Evolutionary conservation across 2,888 invertebrate species (phyloP).

Genomic region (Zygaena filipendulae): DNA sequence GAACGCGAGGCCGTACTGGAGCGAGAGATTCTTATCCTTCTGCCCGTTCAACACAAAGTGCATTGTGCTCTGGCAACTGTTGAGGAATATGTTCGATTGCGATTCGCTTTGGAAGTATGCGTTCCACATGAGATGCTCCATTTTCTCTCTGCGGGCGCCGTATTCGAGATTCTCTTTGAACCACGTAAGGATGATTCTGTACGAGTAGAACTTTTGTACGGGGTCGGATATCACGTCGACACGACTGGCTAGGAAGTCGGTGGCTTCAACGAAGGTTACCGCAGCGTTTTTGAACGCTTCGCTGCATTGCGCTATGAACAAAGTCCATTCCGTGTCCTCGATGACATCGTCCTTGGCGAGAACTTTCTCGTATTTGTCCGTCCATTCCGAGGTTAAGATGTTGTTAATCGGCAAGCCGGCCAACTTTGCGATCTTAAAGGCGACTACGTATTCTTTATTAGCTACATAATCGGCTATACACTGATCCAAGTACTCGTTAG

Average conservation of each 20-base stretch:
- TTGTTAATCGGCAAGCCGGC: slow-evolving; percentile 56
- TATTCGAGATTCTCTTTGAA: slow-evolving; percentile 50
- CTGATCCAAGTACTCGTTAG: slow-evolving; percentile 53
- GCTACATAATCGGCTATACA: slow-evolving; percentile 65
- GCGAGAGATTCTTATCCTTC: slow-evolving; percentile 35
- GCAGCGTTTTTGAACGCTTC: slow-evolving; percentile 69
- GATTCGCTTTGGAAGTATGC: slow-evolving; percentile 42
- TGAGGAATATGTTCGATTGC: slow-evolving; percentile 32
- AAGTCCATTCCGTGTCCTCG: slow-evolving; percentile 44
- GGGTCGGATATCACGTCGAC: slow-evolving; percentile 53
- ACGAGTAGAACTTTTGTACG: slow-evolving; percentile 61
- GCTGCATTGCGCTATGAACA: slow-evolving; percentile 72
- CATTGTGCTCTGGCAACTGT: slow-evolving; percentile 39
- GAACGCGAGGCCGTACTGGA: slow-evolving; percentile 31
- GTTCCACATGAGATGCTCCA: slow-evolving; percentile 59
- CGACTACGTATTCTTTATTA: slow-evolving; percentile 62
- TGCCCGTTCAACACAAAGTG: slow-evolving; percentile 46
- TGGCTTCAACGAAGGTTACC: slow-evolving; percentile 70
- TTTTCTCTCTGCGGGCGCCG: slow-evolving; percentile 41
- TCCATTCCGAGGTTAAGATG: slow-evolving; percentile 67
- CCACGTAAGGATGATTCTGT: slow-evolving; percentile 58
- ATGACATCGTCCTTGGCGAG: slow-evolving; percentile 30
- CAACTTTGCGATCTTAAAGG: slow-evolving; percentile 67
- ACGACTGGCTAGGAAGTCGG: slow-evolving; percentile 71
- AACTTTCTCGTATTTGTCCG: slow-evolving; percentile 50